Conservation (phyloP, 2,797 vertebrate species). For the Selene dorsalis region DNA sequence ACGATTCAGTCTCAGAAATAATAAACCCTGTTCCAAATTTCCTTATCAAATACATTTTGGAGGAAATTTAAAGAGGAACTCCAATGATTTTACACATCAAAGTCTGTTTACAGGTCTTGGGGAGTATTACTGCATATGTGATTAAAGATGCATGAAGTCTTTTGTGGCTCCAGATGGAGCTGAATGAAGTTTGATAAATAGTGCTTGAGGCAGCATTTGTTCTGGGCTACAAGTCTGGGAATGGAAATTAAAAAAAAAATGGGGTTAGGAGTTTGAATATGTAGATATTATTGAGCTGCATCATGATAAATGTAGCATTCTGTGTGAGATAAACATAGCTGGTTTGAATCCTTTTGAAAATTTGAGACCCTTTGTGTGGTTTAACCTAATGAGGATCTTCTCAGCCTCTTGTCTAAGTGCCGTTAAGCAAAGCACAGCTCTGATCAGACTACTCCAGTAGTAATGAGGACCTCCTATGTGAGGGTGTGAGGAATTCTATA, state of each 20-base stretch:
- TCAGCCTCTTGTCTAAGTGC: constrained; percentile 9
- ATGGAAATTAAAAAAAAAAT: not conserved
- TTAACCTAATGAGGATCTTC: constrained; percentile 14
- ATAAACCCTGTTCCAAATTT: not conserved
- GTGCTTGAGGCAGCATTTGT: not conserved
- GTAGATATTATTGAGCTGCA: not conserved
- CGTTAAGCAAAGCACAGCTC: constrained; percentile 37
- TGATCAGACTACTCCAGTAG: constrained; percentile 25
- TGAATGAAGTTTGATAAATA: not conserved
- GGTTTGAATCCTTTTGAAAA: not conserved
- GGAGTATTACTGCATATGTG: not conserved
- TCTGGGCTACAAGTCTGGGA: not conserved
- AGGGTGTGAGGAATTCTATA: constrained; percentile 30
- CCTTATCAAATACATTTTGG: not conserved
- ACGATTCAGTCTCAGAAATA: not conserved
- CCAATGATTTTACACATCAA: not conserved
- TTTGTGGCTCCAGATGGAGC: not conserved
- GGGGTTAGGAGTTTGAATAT: not conserved
- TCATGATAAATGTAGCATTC: not conserved
- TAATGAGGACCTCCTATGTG: constrained; percentile 46
- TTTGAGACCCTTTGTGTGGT: not conserved
- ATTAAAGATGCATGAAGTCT: not conserved
- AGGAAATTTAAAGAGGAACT: not conserved
- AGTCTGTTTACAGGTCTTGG: not conserved
- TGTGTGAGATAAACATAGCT: not conserved